Evolutionary conservation across 2,888 invertebrate species (phyloP).

Genomic region (Drosophila nr. perissopoda): DNA sequence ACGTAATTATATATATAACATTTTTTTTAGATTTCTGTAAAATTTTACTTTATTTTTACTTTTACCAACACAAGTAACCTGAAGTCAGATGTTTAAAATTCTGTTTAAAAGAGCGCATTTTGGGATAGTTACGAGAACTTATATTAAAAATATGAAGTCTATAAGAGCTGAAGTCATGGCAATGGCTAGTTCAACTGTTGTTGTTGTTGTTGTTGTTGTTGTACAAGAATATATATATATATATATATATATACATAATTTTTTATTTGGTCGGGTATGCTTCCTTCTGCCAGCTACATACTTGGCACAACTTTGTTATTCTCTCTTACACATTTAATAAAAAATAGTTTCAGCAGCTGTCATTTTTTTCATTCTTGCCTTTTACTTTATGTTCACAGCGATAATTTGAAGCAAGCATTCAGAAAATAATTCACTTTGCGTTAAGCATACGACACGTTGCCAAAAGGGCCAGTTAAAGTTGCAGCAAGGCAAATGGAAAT

Average conservation of each 20-base stretch:
- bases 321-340: not conserved
- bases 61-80: too few species aligned
- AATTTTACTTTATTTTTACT: too few species aligned
- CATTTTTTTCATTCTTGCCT: not conserved
- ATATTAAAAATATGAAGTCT: not conserved
- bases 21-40: too few species aligned
- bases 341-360: not conserved
- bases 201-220: not conserved
- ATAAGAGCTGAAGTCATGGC: not conserved
- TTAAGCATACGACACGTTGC: slow-evolving; percentile 65
- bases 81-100: not conserved
- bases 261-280: not conserved
- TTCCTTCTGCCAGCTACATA: not conserved
- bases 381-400: slow-evolving; percentile 1
- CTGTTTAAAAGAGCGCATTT: not conserved
- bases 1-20: too few species aligned
- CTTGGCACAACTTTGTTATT: not conserved
- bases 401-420: slow-evolving; percentile 19
- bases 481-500: slow-evolving; percentile 23
- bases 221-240: not conserved
- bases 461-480: slow-evolving; percentile 28
- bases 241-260: too few species aligned
- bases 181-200: not conserved
- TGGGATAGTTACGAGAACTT: not conserved
- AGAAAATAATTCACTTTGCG: slow-evolving; percentile 53